These are phyloP conservation scores for Melanotaenia maccullochi DNA, from an alignment of 2,797 vertebrate genomes.

Conservation along the genomic window DNA sequence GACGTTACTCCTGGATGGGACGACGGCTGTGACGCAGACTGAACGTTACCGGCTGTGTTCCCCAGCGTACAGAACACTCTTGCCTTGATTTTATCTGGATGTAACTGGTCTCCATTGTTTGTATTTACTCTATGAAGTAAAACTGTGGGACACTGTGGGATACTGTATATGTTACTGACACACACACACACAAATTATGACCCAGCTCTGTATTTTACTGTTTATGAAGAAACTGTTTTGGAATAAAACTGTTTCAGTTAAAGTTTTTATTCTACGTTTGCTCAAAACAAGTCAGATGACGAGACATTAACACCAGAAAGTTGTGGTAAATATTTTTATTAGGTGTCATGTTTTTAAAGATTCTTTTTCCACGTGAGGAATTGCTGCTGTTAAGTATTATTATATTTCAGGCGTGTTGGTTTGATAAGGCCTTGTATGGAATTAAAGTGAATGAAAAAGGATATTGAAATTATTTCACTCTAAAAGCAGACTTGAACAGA, in stretches of 20 bases:
- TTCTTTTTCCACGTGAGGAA: no score
- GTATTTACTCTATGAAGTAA: conserved; percentile 81
- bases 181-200: conserved; percentile 13
- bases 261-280: no score
- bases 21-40: conserved; percentile 18
- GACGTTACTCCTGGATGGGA: conserved; percentile 36
- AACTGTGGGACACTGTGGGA: conserved; percentile 55
- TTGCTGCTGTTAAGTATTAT: no score
- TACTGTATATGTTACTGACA: conserved; percentile 28
- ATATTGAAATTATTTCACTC: no score
- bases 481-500: no score
- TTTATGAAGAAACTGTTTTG: conserved; percentile 38
- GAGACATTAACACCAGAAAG: no score
- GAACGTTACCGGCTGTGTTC: conserved; percentile 29
- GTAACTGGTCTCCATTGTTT: conserved; percentile 61
- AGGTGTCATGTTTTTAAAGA: no score
- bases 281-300: no score
- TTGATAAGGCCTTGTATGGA: no score
- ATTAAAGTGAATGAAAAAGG: no score
- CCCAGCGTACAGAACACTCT: conserved; percentile 43
- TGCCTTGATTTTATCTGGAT: conserved; percentile 42
- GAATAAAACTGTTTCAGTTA: conserved; percentile 53
- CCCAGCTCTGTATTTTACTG: conserved; percentile 47
- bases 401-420: no score
- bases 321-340: no score